Conservation (phyloP, 2,113 vertebrate genomes). For the Carassius gibelio region DNA sequence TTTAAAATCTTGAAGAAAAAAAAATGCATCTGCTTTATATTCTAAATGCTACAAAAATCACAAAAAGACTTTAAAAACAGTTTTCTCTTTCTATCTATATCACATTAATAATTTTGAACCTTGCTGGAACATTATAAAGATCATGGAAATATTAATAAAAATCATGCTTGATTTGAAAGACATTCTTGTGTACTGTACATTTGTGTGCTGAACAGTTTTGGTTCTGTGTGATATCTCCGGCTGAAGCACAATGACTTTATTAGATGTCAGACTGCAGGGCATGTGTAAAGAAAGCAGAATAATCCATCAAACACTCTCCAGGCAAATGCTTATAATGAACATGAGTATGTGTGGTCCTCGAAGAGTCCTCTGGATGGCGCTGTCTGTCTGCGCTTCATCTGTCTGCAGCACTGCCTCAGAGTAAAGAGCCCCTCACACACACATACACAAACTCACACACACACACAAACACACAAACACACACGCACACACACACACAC, state of each 20-base stretch:
- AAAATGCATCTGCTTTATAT: neutral
- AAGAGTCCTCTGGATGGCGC: conserved; percentile 87
- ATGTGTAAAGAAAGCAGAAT: neutral
- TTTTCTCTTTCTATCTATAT: neutral
- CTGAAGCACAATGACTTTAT: neutral
- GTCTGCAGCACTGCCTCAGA: conserved; percentile 76
- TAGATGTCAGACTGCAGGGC: neutral
- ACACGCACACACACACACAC: conserved; percentile 98
- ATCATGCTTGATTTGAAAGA: neutral
- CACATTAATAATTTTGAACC: neutral
- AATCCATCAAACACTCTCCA: neutral
- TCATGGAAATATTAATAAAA: neutral
- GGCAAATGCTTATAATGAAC: neutral
- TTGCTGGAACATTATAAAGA: neutral
- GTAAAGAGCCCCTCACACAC: conserved; percentile 76
- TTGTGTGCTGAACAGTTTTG: neutral
- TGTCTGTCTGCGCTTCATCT: conserved; percentile 77
- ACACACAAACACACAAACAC: conserved; percentile 99
- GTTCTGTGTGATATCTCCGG: neutral
- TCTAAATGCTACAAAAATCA: neutral
- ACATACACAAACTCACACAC: conserved; percentile 91
- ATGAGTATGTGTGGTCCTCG: conserved; percentile 49
- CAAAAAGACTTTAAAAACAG: neutral
- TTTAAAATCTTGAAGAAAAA: neutral
- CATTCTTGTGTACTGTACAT: neutral